These are phyloP conservation scores for Oncorhynchus gorbuscha DNA, from an alignment of 2,113 vertebrate genomes.

Conservation along the genomic window DNA sequence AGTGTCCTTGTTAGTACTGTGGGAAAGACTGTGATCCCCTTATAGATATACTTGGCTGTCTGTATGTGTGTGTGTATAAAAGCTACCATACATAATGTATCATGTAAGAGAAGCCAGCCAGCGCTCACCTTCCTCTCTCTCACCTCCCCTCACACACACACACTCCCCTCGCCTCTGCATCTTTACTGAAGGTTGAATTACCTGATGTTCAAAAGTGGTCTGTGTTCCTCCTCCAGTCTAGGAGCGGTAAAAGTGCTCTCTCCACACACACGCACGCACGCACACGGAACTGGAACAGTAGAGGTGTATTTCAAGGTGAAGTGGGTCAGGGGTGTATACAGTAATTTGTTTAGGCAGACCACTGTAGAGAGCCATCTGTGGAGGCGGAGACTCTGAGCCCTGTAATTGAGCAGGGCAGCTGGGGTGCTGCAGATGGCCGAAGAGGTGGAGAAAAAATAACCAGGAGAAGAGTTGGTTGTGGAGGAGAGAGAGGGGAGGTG, in stretches of 20 bases:
- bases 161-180: constrained; percentile 39
- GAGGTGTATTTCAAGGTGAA: constrained; percentile 66
- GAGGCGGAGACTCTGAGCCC: constrained; percentile 45
- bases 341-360: constrained; percentile 76
- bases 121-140: too few species aligned
- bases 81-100: constrained; percentile 57
- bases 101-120: constrained; percentile 26
- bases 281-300: too few species aligned
- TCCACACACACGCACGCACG: too few species aligned
- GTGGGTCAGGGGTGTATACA: constrained; percentile 68
- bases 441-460: constrained; percentile 18
- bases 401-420: constrained; percentile 75
- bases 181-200: constrained; percentile 57
- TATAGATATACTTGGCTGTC: constrained; percentile 6
- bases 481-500: not conserved
- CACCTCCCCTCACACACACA: too few species aligned
- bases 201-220: constrained; percentile 42
- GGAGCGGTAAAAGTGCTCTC: constrained; percentile 31
- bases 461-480: not conserved
- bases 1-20: too few species aligned
- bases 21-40: too few species aligned
- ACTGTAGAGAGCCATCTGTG: constrained; percentile 72
- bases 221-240: constrained; percentile 35
- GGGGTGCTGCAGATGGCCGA: constrained; percentile 75
- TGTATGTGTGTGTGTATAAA: constrained; percentile 14